Base-by-base conservation (phyloP, 2,797 vertebrate species). In the Myotis vivesi region DNA sequence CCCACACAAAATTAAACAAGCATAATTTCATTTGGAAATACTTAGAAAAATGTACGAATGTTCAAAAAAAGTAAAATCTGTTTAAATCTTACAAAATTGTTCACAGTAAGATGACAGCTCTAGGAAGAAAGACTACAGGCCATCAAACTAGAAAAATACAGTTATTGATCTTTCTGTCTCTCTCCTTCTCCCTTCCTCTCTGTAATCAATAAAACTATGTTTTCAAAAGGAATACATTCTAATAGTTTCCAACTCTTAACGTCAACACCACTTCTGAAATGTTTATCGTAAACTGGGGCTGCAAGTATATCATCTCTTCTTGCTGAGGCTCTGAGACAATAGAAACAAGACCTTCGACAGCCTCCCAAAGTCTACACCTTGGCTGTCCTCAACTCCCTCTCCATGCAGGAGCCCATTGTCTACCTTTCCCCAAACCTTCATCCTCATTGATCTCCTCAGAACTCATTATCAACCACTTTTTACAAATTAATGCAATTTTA, bases 1-100 rank as follows among this genome's bases (percentile, higher is more conserved):
- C 82, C 33, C 71, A 91, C 73, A 28, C 30, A 96, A 91, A 95
- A 96, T 90, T 86, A 95, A 94, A 89, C 46, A 46, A 85, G 16
- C 23, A 51, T 77, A 82, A 91, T 85, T 94, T 96, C 28, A 77
- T 64, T 88, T 88, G 77, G 57, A 82, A 94, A 88, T 87, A 92
- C 36, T 91, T 79, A 84, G 30, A 49, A 84, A 97, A 97, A 81
- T 30, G 81, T 71, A 84, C n/a, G 80, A 75, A 53, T 0, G 12
- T 84, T 80, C 33, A 57, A 82, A 89, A 85, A 84, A 79, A 49
- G 30, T 69, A 53, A 53, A 94, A 55, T 80, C 71, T 62, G 12
- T 46, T 36, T 46, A 19, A 92, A 16, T 64, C 23, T 89, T 57
- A 91, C 53, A 77, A 87, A 71, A 89, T 6, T 10, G 1, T 69